Conservation (phyloP, 2,113 vertebrate genomes). For the Bathybates hornii region DNA sequence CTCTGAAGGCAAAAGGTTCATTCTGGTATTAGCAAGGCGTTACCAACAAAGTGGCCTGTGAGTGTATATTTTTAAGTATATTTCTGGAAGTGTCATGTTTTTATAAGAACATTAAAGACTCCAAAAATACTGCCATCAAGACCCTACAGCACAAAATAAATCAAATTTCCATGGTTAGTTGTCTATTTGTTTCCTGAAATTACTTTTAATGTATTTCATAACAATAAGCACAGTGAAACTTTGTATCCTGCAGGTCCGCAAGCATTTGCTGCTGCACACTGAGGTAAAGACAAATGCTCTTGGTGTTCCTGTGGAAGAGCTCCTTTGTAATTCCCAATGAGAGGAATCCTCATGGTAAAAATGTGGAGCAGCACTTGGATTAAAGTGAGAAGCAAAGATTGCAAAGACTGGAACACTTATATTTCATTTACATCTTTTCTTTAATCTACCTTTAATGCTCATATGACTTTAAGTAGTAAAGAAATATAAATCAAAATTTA, state of each 20-base stretch:
- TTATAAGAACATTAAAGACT: not conserved
- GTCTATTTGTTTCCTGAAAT: not conserved
- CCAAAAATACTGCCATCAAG: conserved; percentile 2
- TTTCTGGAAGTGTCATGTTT: not conserved
- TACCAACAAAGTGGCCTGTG: not conserved
- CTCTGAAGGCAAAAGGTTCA: not conserved
- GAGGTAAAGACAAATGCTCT: not conserved
- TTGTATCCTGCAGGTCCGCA: conserved; percentile 4
- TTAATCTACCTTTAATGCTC: not conserved
- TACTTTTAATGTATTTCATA: not conserved
- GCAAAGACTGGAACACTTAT: not conserved
- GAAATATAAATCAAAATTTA: not conserved
- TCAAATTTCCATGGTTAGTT: conserved; percentile 16
- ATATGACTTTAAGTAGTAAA: not conserved
- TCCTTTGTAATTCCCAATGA: not conserved
- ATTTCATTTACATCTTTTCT: not conserved
- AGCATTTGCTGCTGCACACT: not conserved
- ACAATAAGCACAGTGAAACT: not conserved
- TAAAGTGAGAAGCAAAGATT: not conserved
- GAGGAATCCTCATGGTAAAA: not conserved
- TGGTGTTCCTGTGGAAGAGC: not conserved
- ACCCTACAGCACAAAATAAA: conserved; percentile 1
- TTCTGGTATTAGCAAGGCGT: not conserved
- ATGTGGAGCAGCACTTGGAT: not conserved
- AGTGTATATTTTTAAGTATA: not conserved